Percentiles rank a stretch among this genome's conserved stretches.
These are phyloP conservation scores for Manacus vitellinus DNA, from an alignment of 2,113 vertebrate species.

Conservation along the genomic window DNA sequence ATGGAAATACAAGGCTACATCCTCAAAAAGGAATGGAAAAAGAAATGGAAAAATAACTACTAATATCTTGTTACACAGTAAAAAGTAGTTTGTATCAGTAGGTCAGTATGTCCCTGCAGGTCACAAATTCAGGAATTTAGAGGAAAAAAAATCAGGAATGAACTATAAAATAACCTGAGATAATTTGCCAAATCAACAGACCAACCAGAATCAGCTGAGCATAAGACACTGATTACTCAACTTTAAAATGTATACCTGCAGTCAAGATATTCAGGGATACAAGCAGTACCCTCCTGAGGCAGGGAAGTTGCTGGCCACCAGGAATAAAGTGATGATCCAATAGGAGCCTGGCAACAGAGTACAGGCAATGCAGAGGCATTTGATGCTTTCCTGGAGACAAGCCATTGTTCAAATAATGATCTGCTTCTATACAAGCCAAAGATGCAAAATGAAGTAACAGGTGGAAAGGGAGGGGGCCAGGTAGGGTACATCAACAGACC, in stretches of 20 bases:
- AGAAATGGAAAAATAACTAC: not conserved
- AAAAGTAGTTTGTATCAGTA: not conserved
- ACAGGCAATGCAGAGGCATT: not conserved
- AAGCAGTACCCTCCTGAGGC: not conserved
- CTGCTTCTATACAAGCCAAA: not conserved
- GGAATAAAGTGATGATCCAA: not conserved
- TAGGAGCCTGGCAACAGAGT: not conserved
- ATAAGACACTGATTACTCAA: not conserved
- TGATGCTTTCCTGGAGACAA: not conserved
- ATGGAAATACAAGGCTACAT: not conserved
- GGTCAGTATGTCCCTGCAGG: not conserved
- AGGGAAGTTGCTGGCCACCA: fast-evolving
- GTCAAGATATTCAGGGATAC: not conserved
- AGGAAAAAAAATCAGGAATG: not conserved
- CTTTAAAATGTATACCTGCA: not conserved
- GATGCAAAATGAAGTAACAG: not conserved
- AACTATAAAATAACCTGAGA: not conserved
- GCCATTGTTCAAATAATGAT: not conserved
- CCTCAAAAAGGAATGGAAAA: not conserved
- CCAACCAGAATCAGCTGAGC: not conserved
- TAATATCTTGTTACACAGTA: not conserved
- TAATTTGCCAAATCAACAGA: not conserved
- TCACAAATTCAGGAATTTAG: not conserved
- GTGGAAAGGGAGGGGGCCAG: not conserved
- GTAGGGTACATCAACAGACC: not conserved